Percentiles rank a stretch among this genome's conserved stretches.
Evolutionary conservation across 2,888 invertebrate genomes (phyloP).

Genomic region (Octodonta nipae): DNA sequence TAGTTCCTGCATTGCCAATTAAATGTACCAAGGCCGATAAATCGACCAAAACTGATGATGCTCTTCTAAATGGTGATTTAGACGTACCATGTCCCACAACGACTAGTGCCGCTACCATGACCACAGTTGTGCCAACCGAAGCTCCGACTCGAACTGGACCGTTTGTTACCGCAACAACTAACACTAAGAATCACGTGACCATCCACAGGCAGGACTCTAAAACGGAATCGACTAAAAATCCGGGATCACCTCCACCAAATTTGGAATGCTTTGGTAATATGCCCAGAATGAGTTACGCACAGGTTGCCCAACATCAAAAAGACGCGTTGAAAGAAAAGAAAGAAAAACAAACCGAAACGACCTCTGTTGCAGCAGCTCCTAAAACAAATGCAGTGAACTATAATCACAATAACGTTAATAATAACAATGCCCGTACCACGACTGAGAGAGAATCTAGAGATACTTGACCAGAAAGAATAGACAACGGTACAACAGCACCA

Average conservation of each 20-base stretch:
- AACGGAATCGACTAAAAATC: slow-evolving; percentile 12
- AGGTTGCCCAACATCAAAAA: slow-evolving; percentile 52
- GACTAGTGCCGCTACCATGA: slow-evolving; percentile 44
- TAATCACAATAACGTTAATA: slow-evolving; percentile 13
- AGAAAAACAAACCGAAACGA: slow-evolving; percentile 16
- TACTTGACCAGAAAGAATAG: slow-evolving; percentile 15
- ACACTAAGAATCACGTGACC: slow-evolving; percentile 16
- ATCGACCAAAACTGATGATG: slow-evolving; percentile 54
- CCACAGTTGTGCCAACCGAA: slow-evolving; percentile 31
- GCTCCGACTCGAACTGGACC: slow-evolving; percentile 22
- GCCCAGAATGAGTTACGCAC: slow-evolving; percentile 48
- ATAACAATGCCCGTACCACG: slow-evolving; percentile 14
- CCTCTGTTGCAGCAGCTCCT: slow-evolving; percentile 10
- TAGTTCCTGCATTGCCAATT: slow-evolving; percentile 32
- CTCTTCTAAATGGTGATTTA: slow-evolving; percentile 28
- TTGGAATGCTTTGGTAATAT: slow-evolving; percentile 22
- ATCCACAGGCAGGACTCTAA: slow-evolving; percentile 18
- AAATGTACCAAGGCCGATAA: slow-evolving; percentile 50
- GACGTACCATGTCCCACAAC: slow-evolving; percentile 31
- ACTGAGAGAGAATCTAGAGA: slow-evolving; percentile 15
- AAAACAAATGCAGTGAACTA: too few relatives aligned
- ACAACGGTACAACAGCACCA: slow-evolving; percentile 10
- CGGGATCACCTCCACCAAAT: slow-evolving; percentile 12
- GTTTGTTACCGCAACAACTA: slow-evolving; percentile 22
- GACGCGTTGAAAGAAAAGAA: slow-evolving; percentile 30